Conservation (phyloP, 2,113 vertebrate genomes). For the Manacus vitellinus region DNA sequence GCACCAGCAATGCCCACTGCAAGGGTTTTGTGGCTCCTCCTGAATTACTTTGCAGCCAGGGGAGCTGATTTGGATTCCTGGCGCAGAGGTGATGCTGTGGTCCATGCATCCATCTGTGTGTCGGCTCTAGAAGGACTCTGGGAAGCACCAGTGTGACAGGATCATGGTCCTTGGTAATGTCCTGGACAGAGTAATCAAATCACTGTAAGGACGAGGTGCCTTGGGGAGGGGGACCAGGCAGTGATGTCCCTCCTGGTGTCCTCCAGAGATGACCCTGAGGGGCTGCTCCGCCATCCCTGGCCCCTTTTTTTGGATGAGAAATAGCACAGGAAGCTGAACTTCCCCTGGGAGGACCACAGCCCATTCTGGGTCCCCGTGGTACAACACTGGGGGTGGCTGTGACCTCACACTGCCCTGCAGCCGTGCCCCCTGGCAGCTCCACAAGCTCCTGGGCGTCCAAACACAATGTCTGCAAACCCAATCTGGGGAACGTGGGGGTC, state of each 20-base stretch:
- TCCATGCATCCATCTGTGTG: background rate
- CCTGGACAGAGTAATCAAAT: background rate
- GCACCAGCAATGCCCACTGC: fast-evolving
- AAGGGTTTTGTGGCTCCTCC: constrained; percentile 21
- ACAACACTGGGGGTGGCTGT: fast-evolving
- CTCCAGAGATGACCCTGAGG: background rate
- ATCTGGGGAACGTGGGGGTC: background rate
- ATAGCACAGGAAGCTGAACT: background rate
- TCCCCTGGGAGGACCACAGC: background rate
- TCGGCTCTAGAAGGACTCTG: fast-evolving
- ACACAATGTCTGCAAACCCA: fast-evolving
- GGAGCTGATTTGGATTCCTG: background rate
- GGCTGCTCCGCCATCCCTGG: fast-evolving
- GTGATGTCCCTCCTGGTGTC: fast-evolving
- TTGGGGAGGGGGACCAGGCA: background rate
- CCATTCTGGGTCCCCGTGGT: fast-evolving
- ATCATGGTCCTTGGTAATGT: background rate
- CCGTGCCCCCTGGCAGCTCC: fast-evolving
- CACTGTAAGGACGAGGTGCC: fast-evolving
- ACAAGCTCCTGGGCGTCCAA: background rate
- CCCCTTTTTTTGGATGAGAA: background rate
- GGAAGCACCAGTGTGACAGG: background rate
- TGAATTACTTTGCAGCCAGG: background rate
- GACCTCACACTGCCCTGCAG: fast-evolving
- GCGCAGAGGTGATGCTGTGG: background rate